Evolutionary conservation across 2,113 vertebrate species (phyloP).

Genomic region (Psephotus haematonotus): DNA sequence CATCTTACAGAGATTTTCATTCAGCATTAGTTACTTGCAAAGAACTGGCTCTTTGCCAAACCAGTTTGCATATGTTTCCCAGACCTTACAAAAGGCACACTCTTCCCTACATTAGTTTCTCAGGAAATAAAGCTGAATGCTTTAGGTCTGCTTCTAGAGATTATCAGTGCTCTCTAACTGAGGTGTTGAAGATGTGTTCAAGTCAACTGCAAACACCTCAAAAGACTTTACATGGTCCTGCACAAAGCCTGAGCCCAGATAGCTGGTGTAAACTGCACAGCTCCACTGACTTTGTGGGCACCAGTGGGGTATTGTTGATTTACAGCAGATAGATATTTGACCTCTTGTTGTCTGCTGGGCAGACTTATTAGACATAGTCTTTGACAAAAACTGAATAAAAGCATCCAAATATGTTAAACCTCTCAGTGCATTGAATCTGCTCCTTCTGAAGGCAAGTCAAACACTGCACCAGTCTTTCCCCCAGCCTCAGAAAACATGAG

Average conservation of each 20-base stretch:
- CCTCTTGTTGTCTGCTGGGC: background rate
- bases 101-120: background rate
- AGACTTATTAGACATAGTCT: background rate
- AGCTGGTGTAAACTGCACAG: background rate
- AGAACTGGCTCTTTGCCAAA: slow-evolving; percentile 1
- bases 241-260: background rate
- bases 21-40: background rate
- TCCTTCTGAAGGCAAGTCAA: background rate
- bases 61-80: slow-evolving; percentile 20
- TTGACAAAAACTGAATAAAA: background rate
- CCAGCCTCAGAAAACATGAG: background rate
- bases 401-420: background rate
- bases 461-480: background rate
- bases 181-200: background rate
- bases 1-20: background rate
- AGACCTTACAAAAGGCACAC: background rate
- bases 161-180: background rate
- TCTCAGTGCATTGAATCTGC: background rate
- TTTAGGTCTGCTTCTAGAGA: background rate
- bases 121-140: background rate
- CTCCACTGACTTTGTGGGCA: background rate
- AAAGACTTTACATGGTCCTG: background rate
- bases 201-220: background rate
- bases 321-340: background rate
- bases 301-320: background rate